Percentiles rank a stretch among this genome's conserved stretches.
These are phyloP conservation scores for Rhynchonycteris naso DNA, from an alignment of 2,797 vertebrate genomes.

Conservation along the genomic window DNA sequence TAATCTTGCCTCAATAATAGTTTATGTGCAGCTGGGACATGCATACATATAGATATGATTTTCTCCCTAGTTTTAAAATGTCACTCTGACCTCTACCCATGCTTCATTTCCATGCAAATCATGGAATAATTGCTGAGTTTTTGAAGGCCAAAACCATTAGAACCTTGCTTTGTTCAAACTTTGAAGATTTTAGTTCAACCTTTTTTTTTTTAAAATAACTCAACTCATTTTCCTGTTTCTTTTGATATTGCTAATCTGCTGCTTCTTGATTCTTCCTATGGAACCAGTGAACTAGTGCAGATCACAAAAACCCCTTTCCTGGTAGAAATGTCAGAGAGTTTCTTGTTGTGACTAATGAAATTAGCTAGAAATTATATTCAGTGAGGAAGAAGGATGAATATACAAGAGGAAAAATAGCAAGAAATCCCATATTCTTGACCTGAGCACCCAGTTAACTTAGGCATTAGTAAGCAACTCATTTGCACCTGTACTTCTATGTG, in stretches of 20 bases:
- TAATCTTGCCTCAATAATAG: background rate
- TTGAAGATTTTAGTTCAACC: background rate
- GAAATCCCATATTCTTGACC: background rate
- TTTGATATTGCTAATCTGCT: background rate
- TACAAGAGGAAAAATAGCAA: background rate
- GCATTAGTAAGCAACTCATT: background rate
- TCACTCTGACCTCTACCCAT: background rate
- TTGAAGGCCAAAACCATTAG: background rate
- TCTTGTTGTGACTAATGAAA: background rate
- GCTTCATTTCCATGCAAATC: background rate
- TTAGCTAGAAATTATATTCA: background rate
- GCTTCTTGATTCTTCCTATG: background rate
- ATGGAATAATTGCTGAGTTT: background rate
- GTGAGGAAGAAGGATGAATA: background rate
- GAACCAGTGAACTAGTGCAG: background rate
- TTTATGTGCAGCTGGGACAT: background rate
- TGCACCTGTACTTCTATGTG: background rate
- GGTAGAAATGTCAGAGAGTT: background rate
- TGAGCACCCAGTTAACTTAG: background rate
- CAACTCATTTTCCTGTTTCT: slow-evolving; percentile 13
- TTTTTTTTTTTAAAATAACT: background rate
- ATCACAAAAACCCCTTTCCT: background rate
- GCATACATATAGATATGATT: background rate
- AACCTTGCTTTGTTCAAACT: slow-evolving; percentile 20
- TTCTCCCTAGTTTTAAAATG: slow-evolving; percentile 4